These are phyloP conservation scores for Papilio elwesi DNA, from an alignment of 2,888 invertebrate genomes.

Conservation along the genomic window DNA sequence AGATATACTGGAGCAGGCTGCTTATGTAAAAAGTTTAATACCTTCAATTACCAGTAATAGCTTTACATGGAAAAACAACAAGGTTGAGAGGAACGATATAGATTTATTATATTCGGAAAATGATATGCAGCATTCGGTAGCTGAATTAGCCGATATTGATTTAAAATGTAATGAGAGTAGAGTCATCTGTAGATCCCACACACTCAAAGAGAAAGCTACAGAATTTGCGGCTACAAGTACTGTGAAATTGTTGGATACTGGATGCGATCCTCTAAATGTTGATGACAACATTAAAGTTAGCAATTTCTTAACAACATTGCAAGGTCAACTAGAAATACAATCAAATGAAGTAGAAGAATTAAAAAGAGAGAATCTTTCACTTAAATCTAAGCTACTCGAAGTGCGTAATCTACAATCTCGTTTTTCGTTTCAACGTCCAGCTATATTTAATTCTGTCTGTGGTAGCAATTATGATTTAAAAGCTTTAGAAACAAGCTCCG, in stretches of 20 bases:
- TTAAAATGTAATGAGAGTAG: conserved; percentile 15
- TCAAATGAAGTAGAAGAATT: conserved; percentile 61
- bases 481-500: conserved; percentile 57
- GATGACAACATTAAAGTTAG: conserved; percentile 50
- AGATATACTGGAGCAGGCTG: conserved; percentile 66
- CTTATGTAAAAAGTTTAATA: conserved; percentile 58
- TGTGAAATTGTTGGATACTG: conserved; percentile 53
- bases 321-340: conserved; percentile 57
- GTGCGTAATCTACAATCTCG: conserved; percentile 49
- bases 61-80: conserved; percentile 34
- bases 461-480: conserved; percentile 51
- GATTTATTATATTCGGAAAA: conserved; percentile 34
- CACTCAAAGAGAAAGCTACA: conserved; percentile 48
- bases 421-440: conserved; percentile 46
- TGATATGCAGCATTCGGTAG: background rate
- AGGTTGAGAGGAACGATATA: conserved; percentile 39
- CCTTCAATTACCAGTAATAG: conserved; percentile 45
- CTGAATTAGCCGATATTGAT: conserved; percentile 20
- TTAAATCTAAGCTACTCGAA: conserved; percentile 65
- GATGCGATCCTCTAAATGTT: conserved; percentile 54
- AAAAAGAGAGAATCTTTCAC: conserved; percentile 61
- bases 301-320: conserved; percentile 56
- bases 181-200: conserved; percentile 23
- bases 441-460: conserved; percentile 42
- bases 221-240: conserved; percentile 53